These are phyloP conservation scores for Grammomys dolichurus DNA, from an alignment of 2,113 vertebrate species.

Conservation along the genomic window DNA sequence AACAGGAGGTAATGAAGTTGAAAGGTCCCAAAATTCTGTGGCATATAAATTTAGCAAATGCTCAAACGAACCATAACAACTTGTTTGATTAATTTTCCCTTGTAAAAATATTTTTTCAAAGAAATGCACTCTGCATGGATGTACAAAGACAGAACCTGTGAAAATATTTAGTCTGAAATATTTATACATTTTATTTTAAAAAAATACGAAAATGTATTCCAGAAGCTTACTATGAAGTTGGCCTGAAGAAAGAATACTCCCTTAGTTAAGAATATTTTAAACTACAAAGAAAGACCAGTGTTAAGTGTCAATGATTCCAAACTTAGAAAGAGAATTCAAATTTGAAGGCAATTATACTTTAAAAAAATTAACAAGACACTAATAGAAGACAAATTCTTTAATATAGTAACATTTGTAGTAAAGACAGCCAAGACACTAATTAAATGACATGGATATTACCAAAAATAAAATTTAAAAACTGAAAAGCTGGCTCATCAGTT, in stretches of 20 bases:
- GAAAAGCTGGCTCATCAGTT: background rate
- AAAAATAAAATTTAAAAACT: background rate
- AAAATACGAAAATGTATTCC: conserved; percentile 68
- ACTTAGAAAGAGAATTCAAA: conserved; percentile 42
- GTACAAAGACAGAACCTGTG: conserved; percentile 58
- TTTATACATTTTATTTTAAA: conserved; percentile 69
- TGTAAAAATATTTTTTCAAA: conserved; percentile 76
- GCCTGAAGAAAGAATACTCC: background rate
- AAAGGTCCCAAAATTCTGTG: conserved; percentile 51
- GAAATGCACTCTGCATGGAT: conserved; percentile 59
- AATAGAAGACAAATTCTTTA: background rate
- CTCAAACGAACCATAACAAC: conserved; percentile 64
- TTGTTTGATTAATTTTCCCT: conserved; percentile 69
- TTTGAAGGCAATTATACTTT: conserved; percentile 18
- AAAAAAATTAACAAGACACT: conserved; percentile 41
- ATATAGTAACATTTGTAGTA: background rate
- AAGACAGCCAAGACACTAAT: background rate
- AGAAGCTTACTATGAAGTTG: conserved; percentile 55
- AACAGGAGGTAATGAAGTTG: conserved; percentile 45
- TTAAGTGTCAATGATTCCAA: conserved; percentile 39
- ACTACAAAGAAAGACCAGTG: conserved; percentile 18
- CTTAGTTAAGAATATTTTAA: conserved; percentile 66
- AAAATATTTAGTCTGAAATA: conserved; percentile 72
- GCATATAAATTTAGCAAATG: conserved; percentile 60
- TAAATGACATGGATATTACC: conserved; percentile 7